These are phyloP conservation scores for Luidia sarsii DNA, from an alignment of 53 echinoderm and acorn worm genomes.

Conservation along the genomic window DNA sequence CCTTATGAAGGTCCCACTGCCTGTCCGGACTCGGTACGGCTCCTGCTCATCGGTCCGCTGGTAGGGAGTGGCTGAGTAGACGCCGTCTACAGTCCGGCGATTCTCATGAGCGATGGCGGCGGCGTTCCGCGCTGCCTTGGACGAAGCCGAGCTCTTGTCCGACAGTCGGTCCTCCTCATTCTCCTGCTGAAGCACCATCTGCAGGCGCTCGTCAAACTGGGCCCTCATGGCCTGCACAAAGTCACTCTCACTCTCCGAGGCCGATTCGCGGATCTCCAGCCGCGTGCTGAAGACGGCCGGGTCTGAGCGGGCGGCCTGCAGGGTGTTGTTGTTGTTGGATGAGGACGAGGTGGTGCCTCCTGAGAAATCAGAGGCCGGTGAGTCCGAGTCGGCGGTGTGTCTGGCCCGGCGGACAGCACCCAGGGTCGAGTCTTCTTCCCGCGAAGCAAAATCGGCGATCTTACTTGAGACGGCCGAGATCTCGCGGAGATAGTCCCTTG, in stretches of 20 bases:
- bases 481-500: slow-evolving; percentile 74
- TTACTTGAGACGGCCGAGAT: slow-evolving; percentile 79
- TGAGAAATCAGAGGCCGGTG: slow-evolving; percentile 74
- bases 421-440: slow-evolving; percentile 1
- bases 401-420: slow-evolving; percentile 42
- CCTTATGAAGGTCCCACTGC: slow-evolving; percentile 42
- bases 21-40: slow-evolving; percentile 27
- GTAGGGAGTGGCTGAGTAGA: slow-evolving; percentile 34
- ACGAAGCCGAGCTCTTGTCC: slow-evolving; percentile 37
- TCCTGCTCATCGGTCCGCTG: slow-evolving; percentile 23
- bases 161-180: slow-evolving; percentile 61
- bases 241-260: slow-evolving; percentile 87
- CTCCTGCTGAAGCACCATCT: slow-evolving; percentile 74
- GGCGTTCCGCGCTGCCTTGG: slow-evolving; percentile 14
- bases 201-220: slow-evolving; percentile 82
- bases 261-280: slow-evolving; percentile 44
- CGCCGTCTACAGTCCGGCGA: slow-evolving; percentile 17
- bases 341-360: no score
- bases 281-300: slow-evolving; percentile 38
- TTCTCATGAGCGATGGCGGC: no score
- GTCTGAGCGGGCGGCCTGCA: slow-evolving; percentile 45
- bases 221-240: slow-evolving; percentile 93
- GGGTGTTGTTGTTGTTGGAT: slow-evolving; percentile 84
- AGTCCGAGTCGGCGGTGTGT: slow-evolving; percentile 54
- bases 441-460: slow-evolving; percentile 57